Evolutionary conservation across 35 echinoderm and acorn worm genomes (phyloP), one percentile per base, ranked within the genome.

Genomic region (Apostichopus parvimensis): DNA sequence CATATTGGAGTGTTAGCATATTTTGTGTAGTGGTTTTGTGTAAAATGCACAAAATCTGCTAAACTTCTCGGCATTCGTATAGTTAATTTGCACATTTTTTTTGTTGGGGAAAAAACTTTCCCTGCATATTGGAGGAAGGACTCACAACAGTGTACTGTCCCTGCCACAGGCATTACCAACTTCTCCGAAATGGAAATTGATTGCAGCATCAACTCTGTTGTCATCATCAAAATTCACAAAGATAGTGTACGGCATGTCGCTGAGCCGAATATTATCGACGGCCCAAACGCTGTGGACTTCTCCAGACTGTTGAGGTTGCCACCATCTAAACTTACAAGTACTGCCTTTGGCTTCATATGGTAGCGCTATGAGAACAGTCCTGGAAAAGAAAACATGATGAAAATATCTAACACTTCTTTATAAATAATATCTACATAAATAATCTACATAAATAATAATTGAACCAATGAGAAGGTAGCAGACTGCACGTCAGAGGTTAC

Each of bases 171-270:
- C 83, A 60, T 95, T 90, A 4, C 68, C 79, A 9, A 98, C 92
- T 78, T 92, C 78, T 24, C 96, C 96, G 13, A 91, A 86, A 68
- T 98, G 96, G 15, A 98, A 98, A 13, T 86, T 95, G 9, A 98
- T 77, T 13, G 94, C 82, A 66, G 83, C 56, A 6, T 56, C 59
- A 1, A 98, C 90, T 22, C 73, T 87, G 6, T 53, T 65, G 12
- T 90, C 34, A 76, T 95, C 92, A 60, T 85, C 92, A 57, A 98
- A 95, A 54, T 98, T 90, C 70, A 94, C 71, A 64, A 80, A 92
- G 73, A 98, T 98, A 11, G 94, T 94, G 87, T 98, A 60, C 53
- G 86, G 61, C 92, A 86, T 53, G 56, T 65, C 4, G 61, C 15
- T 80, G 78, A 98, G 76, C 57, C 75, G 68, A 72, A 98, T 92